phyloP scores from a whole-genome alignment of 1,140 invertebrate species.

The Condylostylus longicornis region DNA sequence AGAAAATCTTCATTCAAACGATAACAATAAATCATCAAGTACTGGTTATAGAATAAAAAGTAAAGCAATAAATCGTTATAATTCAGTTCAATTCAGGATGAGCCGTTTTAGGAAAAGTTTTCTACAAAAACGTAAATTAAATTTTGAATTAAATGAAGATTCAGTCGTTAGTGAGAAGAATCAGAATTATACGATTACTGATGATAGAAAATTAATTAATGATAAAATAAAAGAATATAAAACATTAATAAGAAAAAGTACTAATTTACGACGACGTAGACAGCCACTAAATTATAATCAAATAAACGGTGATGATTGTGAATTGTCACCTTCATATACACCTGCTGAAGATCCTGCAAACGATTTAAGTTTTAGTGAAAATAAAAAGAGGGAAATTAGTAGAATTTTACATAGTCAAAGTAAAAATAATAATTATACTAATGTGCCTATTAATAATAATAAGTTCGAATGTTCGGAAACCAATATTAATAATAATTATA shows the following conservation, averaged over 20 bases:
- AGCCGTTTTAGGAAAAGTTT: too few species aligned
- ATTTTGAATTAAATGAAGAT: too few species aligned
- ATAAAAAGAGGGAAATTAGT: too few species aligned
- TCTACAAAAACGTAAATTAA: too few species aligned
- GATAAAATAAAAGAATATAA: slow-evolving; percentile 1
- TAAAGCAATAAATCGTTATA: slow-evolving; percentile 6
- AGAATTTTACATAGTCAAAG: too few species aligned
- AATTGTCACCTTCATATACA: slow-evolving; percentile 3
- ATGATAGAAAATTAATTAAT: background rate
- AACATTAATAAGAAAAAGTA: background rate
- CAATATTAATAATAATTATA: too few species aligned
- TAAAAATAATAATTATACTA: too few species aligned
- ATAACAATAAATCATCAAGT: background rate
- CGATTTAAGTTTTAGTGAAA: slow-evolving; percentile 4
- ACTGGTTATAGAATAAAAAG: background rate
- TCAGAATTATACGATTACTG: slow-evolving; percentile 4
- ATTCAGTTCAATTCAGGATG: too few species aligned
- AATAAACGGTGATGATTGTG: background rate
- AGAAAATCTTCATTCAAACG: background rate
- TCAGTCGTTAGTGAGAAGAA: too few species aligned
- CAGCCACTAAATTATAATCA: background rate
- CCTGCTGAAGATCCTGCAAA: slow-evolving; percentile 5
- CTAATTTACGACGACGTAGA: background rate
- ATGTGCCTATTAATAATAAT: too few species aligned
- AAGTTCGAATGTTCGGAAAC: too few species aligned